Conservation (phyloP, 2,797 vertebrate genomes). For the Alectoris magna region DNA sequence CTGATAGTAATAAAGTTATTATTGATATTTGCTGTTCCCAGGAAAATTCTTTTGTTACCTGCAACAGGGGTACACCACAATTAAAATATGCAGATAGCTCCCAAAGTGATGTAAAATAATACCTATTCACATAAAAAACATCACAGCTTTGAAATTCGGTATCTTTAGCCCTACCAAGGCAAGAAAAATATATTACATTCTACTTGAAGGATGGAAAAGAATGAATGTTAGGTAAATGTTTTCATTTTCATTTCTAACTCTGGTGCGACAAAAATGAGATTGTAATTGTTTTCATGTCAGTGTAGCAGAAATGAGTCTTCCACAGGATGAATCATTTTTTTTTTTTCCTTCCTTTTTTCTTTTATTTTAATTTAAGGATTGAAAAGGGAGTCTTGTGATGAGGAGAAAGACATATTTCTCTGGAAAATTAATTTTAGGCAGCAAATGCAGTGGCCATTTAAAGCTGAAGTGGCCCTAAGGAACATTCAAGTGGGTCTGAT, state of each 20-base stretch:
- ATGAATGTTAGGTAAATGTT: background rate
- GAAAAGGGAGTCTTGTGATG: background rate
- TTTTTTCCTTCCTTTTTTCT: background rate
- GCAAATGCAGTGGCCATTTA: background rate
- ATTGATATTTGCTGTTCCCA: background rate
- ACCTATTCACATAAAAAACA: background rate
- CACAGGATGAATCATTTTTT: background rate
- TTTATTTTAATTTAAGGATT: background rate
- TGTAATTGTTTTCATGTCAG: background rate
- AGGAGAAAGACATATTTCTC: background rate
- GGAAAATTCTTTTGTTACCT: background rate
- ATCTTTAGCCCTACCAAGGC: background rate
- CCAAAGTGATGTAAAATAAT: background rate
- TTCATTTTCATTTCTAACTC: background rate
- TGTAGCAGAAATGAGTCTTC: background rate
- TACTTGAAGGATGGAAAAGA: background rate
- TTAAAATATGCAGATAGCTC: background rate
- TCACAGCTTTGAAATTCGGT: background rate
- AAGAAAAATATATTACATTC: background rate
- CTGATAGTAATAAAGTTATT: background rate
- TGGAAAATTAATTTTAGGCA: background rate
- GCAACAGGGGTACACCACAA: background rate
- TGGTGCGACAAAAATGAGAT: background rate
- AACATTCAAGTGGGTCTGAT: background rate
- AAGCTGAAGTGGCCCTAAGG: background rate